Evolutionary conservation across 1,140 invertebrate genomes (phyloP).

Genomic region (Drosophila simulans): DNA sequence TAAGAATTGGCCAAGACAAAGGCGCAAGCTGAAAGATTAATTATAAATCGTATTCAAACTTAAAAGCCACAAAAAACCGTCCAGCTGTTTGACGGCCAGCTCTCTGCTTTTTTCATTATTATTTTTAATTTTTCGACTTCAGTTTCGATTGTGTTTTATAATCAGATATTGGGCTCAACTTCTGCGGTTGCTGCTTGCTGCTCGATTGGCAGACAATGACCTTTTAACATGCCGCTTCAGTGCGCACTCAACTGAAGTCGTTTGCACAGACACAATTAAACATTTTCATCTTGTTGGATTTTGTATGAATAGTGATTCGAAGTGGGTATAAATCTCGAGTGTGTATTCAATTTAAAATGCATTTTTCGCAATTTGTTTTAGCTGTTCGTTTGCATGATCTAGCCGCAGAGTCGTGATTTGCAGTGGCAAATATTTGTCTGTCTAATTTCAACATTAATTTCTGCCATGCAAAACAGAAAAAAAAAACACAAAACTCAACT

Average conservation of each 20-base stretch:
- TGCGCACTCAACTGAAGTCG: slow-evolving; percentile 60
- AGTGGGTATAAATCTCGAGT: slow-evolving; percentile 19
- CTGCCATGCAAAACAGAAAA: slow-evolving; percentile 59
- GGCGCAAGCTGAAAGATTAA: slow-evolving; percentile 46
- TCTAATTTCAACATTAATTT: slow-evolving; percentile 75
- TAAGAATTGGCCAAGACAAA: slow-evolving; percentile 19
- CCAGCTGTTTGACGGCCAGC: slow-evolving; percentile 51
- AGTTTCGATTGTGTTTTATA: slow-evolving; percentile 67
- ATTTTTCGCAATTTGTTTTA: slow-evolving; percentile 77
- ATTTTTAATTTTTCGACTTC: slow-evolving; percentile 26
- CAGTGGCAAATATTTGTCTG: slow-evolving; percentile 75
- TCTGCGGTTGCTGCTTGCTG: slow-evolving; percentile 52
- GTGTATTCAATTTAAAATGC: slow-evolving; percentile 73
- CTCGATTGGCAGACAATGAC: slow-evolving; percentile 79
- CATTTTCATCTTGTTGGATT: not conserved
- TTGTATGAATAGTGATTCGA: slow-evolving; percentile 15
- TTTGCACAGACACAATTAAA: slow-evolving; percentile 8
- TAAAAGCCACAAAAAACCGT: slow-evolving; percentile 36
- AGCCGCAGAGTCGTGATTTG: slow-evolving; percentile 66
- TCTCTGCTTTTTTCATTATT: slow-evolving; percentile 19
- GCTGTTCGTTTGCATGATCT: slow-evolving; percentile 71
- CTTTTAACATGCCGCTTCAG: slow-evolving; percentile 74
- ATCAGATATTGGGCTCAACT: slow-evolving; percentile 62
- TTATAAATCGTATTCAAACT: slow-evolving; percentile 61
- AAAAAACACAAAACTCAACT: not conserved